Evolutionary conservation across 2,888 invertebrate genomes (phyloP).

Genomic region (Drosophila maculinotata): DNA sequence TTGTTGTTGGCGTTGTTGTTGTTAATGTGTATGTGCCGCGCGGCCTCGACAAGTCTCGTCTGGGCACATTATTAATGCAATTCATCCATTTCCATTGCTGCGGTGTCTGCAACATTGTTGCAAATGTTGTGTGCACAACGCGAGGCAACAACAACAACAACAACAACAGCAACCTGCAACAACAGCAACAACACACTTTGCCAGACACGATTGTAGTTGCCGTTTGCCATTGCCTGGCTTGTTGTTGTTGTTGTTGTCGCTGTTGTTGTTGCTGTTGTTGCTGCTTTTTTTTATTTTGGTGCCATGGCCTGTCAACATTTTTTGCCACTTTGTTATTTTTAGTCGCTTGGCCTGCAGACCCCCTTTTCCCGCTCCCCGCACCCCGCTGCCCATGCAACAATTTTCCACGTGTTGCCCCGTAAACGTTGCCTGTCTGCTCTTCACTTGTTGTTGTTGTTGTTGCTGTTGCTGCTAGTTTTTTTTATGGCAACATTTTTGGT

Average conservation of each 20-base stretch:
- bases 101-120: constrained; percentile 58
- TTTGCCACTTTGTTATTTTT: constrained; percentile 69
- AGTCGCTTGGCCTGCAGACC: constrained; percentile 38
- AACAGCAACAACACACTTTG: constrained; percentile 31
- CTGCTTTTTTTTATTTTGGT: constrained; percentile 24
- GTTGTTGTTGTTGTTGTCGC: constrained; percentile 16
- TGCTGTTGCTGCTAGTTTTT: constrained; percentile 33
- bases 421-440: constrained; percentile 6
- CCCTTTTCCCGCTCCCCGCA: background rate
- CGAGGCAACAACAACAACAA: constrained; percentile 6
- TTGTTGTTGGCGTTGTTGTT: constrained; percentile 34
- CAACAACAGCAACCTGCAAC: too few species aligned
- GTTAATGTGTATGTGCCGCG: constrained; percentile 38
- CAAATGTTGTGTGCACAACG: constrained; percentile 55
- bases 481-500: constrained; percentile 34
- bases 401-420: constrained; percentile 57
- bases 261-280: constrained; percentile 14
- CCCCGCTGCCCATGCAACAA: too few species aligned
- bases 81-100: constrained; percentile 70
- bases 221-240: constrained; percentile 10
- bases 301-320: constrained; percentile 63
- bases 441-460: constrained; percentile 19
- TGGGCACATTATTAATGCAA: constrained; percentile 64
- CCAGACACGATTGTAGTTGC: constrained; percentile 53
- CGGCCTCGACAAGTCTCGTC: constrained; percentile 55